Evolutionary conservation across 1,140 invertebrate species (phyloP), one percentile per base, ranked within the genome.

Genomic region (Drosophila santomea): DNA sequence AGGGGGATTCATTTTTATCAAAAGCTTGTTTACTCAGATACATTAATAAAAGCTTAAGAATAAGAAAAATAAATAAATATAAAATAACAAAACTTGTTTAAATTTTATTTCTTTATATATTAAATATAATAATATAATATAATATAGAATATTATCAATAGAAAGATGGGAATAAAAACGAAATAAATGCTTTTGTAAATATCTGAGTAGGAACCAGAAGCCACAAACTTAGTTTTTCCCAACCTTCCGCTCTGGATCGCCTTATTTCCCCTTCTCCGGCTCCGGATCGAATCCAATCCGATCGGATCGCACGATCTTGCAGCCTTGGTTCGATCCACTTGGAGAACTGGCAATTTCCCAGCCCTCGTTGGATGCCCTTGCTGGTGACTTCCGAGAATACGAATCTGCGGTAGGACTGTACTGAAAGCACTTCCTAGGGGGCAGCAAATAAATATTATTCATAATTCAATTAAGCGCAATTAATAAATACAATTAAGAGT

Each of bases 401-500:
- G 25, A 78, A 86, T 78, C 78, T 85, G n/a, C 15, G 58, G 61
- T 38, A 41, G 60, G 74, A 78, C 66, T 50, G 56, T 35, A 38
- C 41, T 20, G 20, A 1, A 28, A 1, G 28, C 58, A 57, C 60
- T 80, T 80, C 78, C 78, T 88, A 79, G 32, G 60, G 66, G 64
- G 54, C 20, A 20, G 67, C 63, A 38, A 69, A 39, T 56, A 86
- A 86, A 78, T 76, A 81, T 61, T 76, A 88, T 88, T 88, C 83
- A 88, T 88, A 88, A 88, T 88, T 89, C 76, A 88, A 88, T 88
- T 71, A 89, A 82, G 67, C 78, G 66, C 76, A 88, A 88, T 88
- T 88, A 88, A 88, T 89, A 89, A 89, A 89, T 83, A 80, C 83
- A 89, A 89, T 88, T 88, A 85, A 76, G 73, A 85, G 81, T 86